Evolutionary conservation across 2,797 vertebrate species (phyloP), one percentile per base, ranked within the genome.

Genomic region (Acanthopagrus latus): DNA sequence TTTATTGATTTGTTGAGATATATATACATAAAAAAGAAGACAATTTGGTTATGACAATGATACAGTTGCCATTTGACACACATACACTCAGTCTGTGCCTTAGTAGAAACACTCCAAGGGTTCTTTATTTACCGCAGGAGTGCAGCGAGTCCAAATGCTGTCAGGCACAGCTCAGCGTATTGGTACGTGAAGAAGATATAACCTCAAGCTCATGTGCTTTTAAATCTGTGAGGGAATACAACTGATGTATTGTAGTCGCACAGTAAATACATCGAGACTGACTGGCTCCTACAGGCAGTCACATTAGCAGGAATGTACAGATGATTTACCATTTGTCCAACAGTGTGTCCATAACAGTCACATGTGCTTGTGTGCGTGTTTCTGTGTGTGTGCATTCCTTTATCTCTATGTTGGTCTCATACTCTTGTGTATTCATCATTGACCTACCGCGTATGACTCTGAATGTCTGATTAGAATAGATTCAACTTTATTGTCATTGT

Each of bases 191-290:
- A 41, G 7, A 20, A 63, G 27, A 50, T 25, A 14, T 20, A 21
- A 41, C 18, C n/a, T 71, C 14, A 64, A 27, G 21, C 60, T 65
- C 43, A 58, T 71, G 50, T 82, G 55, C 27, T 46, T 47, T 46
- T 33, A 57, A 48, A 58, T 20, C 33, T 54, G n/a, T 57, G 51
- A 67, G 27, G 41, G 21, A 73, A 27, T 44, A 71, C 38, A 84
- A 60, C 47, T 18, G 5, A 33, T 52, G 14, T 74, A 8, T 72
- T 79, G 41, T 75, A 7, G 2, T 14, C 38, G 21, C 41, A 78
- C 62, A 78, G 59, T 67, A 38, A 70, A 77, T 78, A 48, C 67
- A 63, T 50, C 70, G 33, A 71, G 27, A 25, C 57, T 25, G 41
- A 12, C 20, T 71, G 27, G 64, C n/a, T 76, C 23, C 5, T 62